phyloP scores from a whole-genome alignment of 2,113 vertebrate species.

The Seriola dumerili region DNA sequence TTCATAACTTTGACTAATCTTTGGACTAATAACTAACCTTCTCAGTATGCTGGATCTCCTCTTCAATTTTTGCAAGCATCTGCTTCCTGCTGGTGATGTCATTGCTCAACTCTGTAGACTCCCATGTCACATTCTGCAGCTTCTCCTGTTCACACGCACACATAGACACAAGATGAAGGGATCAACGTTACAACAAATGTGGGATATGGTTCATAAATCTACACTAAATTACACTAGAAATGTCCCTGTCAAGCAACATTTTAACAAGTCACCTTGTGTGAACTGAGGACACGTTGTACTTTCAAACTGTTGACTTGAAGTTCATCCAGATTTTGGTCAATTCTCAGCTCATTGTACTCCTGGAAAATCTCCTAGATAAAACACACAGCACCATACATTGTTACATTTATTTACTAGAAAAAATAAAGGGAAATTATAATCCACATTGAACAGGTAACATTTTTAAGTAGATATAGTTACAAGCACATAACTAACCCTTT shows the following conservation, averaged over 20 bases:
- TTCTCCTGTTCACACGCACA: conserved; percentile 55
- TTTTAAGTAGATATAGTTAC: neutral
- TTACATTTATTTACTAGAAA: neutral
- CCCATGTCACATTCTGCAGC: conserved; percentile 36
- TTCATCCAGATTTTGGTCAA: conserved; percentile 35
- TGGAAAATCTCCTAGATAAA: conserved; percentile 49
- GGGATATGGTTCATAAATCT: neutral
- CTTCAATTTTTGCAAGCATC: conserved; percentile 53
- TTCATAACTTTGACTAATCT: neutral
- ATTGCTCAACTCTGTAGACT: conserved; percentile 52
- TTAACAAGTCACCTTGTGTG: conserved; percentile 58
- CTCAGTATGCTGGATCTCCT: conserved; percentile 6
- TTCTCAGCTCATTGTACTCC: conserved; percentile 31
- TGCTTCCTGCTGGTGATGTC: conserved; percentile 52
- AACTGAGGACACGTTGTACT: conserved; percentile 47
- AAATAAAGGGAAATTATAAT: neutral
- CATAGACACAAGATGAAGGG: neutral
- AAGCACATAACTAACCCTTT: neutral
- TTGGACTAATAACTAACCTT: conserved; percentile 45
- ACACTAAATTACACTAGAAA: neutral
- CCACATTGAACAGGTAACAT: neutral
- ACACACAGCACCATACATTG: neutral
- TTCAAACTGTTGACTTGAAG: conserved; percentile 42
- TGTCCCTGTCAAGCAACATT: neutral
- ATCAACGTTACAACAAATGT: neutral